A percentile compares a stretch with the other conserved stretches of the same genome.
Evolutionary conservation across 2,888 invertebrate genomes (phyloP).

Genomic region (Tetramorium bicarinatum): DNA sequence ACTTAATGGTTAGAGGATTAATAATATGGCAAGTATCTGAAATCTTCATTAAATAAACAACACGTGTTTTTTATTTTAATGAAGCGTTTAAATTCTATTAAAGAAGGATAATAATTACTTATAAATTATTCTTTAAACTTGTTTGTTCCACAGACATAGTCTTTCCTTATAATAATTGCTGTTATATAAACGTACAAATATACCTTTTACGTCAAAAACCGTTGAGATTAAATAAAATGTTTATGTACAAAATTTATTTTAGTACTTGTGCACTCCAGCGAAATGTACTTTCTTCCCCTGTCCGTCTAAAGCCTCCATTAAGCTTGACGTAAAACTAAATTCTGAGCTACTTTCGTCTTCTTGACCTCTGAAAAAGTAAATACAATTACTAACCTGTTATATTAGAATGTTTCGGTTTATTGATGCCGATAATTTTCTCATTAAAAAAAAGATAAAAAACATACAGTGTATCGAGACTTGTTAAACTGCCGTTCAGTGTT

Average conservation of each 20-base stretch:
- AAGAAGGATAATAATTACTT: constrained; percentile 12
- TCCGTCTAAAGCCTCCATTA: constrained; percentile 87
- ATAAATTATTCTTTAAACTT: not conserved
- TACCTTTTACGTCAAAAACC: not conserved
- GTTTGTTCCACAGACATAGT: not conserved
- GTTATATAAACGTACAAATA: constrained; percentile 10
- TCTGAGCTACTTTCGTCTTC: constrained; percentile 84
- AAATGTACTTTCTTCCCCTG: constrained; percentile 85
- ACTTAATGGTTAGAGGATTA: not conserved
- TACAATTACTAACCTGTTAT: not conserved
- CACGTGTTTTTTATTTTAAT: not conserved
- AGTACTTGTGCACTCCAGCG: constrained; percentile 77
- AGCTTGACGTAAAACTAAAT: constrained; percentile 88
- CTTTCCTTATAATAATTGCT: not conserved
- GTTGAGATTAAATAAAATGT: constrained; percentile 7
- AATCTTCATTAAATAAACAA: constrained; percentile 14
- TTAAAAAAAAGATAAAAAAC: constrained; percentile 61
- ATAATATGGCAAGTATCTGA: constrained; percentile 16
- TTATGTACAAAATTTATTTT: constrained; percentile 51
- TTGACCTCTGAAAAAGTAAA: constrained; percentile 76
- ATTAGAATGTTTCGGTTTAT: not conserved
- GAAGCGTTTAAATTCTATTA: not conserved
- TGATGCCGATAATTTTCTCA: not conserved
- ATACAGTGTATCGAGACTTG: constrained; percentile 83
- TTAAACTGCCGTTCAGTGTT: constrained; percentile 77